These are phyloP conservation scores for Amorpha juglandis DNA, from an alignment of 2,888 invertebrate species.

Conservation along the genomic window DNA sequence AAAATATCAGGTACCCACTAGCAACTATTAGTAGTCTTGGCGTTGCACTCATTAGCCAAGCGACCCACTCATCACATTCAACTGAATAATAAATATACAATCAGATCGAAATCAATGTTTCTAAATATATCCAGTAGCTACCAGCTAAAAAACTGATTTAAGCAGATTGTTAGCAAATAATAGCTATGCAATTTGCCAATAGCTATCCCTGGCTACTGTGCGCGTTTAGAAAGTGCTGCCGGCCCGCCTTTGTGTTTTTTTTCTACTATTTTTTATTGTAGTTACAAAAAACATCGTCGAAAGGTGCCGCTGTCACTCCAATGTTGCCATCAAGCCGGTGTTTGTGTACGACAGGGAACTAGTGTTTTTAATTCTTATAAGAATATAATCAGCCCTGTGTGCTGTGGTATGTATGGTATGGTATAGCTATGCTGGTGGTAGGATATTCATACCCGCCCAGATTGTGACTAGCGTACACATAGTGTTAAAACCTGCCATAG, in stretches of 20 bases:
- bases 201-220: conserved; percentile 27
- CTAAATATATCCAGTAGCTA: background rate
- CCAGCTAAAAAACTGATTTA: background rate
- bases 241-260: conserved; percentile 55
- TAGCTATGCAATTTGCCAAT: conserved; percentile 1
- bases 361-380: too few species aligned
- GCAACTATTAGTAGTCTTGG: too few species aligned
- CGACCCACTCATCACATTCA: too few species aligned
- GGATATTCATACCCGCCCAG: too few species aligned
- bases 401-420: too few species aligned
- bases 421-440: too few species aligned
- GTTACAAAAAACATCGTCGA: conserved; percentile 57
- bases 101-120: background rate
- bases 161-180: conserved; percentile 1
- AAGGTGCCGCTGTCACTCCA: conserved; percentile 59
- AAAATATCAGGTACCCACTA: too few species aligned
- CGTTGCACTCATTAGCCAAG: too few species aligned
- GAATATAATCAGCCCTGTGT: too few species aligned
- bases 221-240: conserved; percentile 69
- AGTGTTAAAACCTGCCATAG: too few species aligned
- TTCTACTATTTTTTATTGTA: conserved; percentile 47
- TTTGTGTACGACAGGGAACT: conserved; percentile 1
- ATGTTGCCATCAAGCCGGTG: conserved; percentile 22
- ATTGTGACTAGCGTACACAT: too few species aligned
- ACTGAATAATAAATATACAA: too few species aligned